Conservation (phyloP, 2,888 invertebrate species). For the Ophion costatus region DNA sequence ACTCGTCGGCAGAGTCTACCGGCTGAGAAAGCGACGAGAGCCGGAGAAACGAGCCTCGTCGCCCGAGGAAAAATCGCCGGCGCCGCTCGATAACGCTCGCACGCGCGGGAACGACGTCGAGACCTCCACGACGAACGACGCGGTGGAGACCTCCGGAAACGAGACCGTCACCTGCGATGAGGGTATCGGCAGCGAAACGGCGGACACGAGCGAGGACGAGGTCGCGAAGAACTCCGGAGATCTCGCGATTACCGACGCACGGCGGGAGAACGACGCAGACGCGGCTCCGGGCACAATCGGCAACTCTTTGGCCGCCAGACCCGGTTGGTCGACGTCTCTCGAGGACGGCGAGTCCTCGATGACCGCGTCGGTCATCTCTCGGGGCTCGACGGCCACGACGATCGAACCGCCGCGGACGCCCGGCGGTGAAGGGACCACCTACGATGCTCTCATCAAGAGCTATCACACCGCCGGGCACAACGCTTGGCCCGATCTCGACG, state of each 20-base stretch:
- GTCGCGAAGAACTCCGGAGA: neutral
- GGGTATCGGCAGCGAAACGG: neutral
- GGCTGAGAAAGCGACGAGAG: constrained; percentile 45
- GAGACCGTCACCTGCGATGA: neutral
- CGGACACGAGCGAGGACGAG: neutral
- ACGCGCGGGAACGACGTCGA: neutral
- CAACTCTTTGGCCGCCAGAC: constrained; percentile 87
- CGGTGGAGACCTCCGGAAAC: neutral
- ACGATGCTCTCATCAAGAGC: constrained; percentile 86
- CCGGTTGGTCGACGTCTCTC: constrained; percentile 87
- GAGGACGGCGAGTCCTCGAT: constrained; percentile 85
- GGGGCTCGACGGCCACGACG: constrained; percentile 85
- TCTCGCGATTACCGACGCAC: neutral
- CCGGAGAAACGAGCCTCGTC: neutral
- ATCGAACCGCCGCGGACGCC: constrained; percentile 81
- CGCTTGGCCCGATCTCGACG: constrained; percentile 86
- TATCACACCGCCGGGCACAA: constrained; percentile 84
- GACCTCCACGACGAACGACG: neutral
- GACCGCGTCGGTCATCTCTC: constrained; percentile 85
- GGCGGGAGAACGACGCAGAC: constrained; percentile 65
- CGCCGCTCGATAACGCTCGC: neutral
- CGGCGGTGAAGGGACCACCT: constrained; percentile 84
- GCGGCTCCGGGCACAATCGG: constrained; percentile 83
- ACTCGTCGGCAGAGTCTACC: constrained; percentile 33
- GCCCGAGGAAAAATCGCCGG: constrained; percentile 2